phyloP scores from a whole-genome alignment of 1,140 invertebrate species.

The Theocolax elegans region DNA sequence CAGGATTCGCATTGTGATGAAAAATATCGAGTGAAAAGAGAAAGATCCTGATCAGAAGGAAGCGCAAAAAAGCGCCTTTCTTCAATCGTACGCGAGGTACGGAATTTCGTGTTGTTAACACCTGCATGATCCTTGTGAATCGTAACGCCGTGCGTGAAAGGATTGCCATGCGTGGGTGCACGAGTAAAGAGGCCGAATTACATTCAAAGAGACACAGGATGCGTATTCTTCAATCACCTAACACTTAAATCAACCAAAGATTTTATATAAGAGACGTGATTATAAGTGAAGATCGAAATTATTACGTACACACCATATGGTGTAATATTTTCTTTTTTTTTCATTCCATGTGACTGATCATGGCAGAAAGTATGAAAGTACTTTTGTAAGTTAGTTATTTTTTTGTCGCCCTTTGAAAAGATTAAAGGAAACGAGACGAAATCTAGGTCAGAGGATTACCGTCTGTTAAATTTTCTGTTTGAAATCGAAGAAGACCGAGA shows the following conservation, averaged over 20 bases:
- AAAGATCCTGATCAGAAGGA: background rate
- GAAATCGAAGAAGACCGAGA: background rate
- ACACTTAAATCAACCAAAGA: no score
- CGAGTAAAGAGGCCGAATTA: no score
- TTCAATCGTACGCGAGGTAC: background rate
- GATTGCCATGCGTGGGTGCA: no score
- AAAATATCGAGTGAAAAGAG: background rate
- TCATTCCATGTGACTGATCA: no score
- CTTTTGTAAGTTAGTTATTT: background rate
- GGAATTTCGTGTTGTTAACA: no score
- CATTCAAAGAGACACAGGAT: no score
- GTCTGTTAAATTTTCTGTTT: constrained; percentile 5
- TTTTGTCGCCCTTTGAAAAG: background rate
- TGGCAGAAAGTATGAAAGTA: no score
- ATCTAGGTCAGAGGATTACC: constrained; percentile 7
- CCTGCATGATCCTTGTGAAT: no score
- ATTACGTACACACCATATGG: constrained; percentile 13
- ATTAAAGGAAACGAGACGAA: background rate
- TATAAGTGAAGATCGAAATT: no score
- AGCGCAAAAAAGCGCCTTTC: constrained; percentile 12
- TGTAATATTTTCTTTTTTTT: no score
- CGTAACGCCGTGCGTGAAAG: background rate
- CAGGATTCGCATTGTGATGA: background rate
- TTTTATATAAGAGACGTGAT: no score
- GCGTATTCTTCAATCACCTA: no score